These are phyloP conservation scores for Enteromius argenteus DNA, from an alignment of 2,797 vertebrate genomes.

Conservation along the genomic window DNA sequence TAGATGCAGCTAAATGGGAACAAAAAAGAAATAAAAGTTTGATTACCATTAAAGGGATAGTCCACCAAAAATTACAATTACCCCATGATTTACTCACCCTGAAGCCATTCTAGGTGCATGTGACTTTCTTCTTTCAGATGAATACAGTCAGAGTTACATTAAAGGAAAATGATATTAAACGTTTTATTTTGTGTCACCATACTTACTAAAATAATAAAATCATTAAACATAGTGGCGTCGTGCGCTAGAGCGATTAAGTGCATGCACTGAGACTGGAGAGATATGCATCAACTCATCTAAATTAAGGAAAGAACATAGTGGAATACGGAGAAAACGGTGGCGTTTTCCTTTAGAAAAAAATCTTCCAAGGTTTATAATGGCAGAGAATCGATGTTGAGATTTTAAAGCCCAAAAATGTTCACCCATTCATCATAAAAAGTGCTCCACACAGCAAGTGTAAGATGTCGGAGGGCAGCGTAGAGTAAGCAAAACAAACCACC, in stretches of 20 bases:
- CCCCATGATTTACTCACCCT: neutral
- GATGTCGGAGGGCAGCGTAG: no score
- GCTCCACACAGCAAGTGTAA: neutral
- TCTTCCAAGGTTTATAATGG: neutral
- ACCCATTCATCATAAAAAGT: neutral
- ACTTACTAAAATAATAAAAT: no score
- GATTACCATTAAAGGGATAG: neutral
- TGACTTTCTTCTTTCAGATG: no score
- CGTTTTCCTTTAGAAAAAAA: no score
- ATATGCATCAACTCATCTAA: no score
- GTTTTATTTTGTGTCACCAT: no score
- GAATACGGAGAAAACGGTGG: no score
- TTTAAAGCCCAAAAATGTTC: neutral
- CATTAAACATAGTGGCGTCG: no score
- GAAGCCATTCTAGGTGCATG: neutral
- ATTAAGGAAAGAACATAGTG: no score
- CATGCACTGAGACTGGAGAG: no score
- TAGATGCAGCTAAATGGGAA: neutral
- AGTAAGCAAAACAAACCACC: neutral
- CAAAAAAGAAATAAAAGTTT: neutral
- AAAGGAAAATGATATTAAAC: neutral
- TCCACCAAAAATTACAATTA: neutral
- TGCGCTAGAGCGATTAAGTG: no score
- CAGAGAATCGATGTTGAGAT: neutral
- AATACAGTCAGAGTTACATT: neutral